Evolutionary conservation across 2,797 vertebrate genomes (phyloP).

Genomic region (Salmo trutta): DNA sequence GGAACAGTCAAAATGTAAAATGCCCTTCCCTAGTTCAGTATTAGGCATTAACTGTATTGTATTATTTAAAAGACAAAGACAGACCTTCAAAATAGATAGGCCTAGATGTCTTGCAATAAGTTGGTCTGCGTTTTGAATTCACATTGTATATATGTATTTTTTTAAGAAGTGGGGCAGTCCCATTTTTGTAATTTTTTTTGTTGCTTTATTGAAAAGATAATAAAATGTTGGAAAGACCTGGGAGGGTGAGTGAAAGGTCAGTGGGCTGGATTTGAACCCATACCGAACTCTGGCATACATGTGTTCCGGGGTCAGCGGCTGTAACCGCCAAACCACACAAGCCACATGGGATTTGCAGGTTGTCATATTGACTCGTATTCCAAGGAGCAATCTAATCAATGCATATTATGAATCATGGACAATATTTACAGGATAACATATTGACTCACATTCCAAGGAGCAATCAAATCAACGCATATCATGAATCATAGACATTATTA

Average conservation of each 20-base stretch:
- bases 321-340: no score
- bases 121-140: neutral
- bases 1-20: no score
- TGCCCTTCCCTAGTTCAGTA: no score
- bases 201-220: no score
- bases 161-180: no score
- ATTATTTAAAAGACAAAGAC: neutral
- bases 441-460: no score
- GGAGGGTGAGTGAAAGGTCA: no score
- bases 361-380: neutral
- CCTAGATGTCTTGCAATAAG: neutral
- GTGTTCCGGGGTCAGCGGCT: no score
- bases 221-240: no score
- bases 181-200: no score
- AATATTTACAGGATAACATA: neutral
- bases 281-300: no score
- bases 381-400: neutral
- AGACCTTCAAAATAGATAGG: neutral
- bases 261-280: no score
- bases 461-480: neutral
- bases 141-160: neutral
- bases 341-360: neutral
- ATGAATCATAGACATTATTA: neutral
- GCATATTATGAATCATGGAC: neutral
- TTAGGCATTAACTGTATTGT: neutral